These are phyloP conservation scores for Drosophila sechellia DNA, from an alignment of 1,140 invertebrate species.

Conservation along the genomic window DNA sequence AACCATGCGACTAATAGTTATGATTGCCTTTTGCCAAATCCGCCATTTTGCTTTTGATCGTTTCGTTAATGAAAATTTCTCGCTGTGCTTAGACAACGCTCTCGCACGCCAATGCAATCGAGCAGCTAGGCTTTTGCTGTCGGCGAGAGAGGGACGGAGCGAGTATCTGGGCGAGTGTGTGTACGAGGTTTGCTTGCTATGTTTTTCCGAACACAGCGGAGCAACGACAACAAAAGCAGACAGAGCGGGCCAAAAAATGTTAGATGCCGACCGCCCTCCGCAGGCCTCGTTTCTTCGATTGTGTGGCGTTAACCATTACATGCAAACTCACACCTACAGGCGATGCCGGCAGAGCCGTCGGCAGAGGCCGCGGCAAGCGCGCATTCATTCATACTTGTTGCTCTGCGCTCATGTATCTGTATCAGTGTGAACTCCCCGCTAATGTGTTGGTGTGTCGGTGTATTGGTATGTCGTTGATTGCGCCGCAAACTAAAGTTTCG, in stretches of 20 bases:
- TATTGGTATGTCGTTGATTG: conserved; percentile 40
- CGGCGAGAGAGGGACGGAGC: conserved; percentile 21
- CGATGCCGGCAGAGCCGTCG: conserved; percentile 23
- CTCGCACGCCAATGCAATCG: conserved; percentile 19
- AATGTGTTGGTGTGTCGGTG: neutral
- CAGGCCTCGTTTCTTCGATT: neutral
- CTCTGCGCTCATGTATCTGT: conserved; percentile 34
- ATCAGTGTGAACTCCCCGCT: conserved; percentile 8
- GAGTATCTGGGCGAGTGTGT: conserved; percentile 18
- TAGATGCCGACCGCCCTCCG: conserved; percentile 10
- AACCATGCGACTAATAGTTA: conserved; percentile 23
- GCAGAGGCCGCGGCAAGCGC: conserved; percentile 13
- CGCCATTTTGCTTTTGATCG: conserved; percentile 70
- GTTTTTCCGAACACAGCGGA: conserved; percentile 54
- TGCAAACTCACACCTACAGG: conserved; percentile 74
- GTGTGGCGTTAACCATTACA: conserved; percentile 80
- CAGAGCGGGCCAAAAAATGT: conserved; percentile 30
- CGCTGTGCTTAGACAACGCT: conserved; percentile 60
- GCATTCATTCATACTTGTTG: conserved; percentile 74
- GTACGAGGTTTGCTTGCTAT: conserved; percentile 62
- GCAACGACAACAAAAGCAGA: conserved; percentile 27
- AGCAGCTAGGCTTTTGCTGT: conserved; percentile 45
- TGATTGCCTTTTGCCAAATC: conserved; percentile 28
- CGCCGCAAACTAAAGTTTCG: conserved; percentile 71
- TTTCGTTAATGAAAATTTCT: conserved; percentile 75